These are phyloP conservation scores for Diaphora mendica DNA, from an alignment of 2,888 invertebrate genomes.

Conservation along the genomic window DNA sequence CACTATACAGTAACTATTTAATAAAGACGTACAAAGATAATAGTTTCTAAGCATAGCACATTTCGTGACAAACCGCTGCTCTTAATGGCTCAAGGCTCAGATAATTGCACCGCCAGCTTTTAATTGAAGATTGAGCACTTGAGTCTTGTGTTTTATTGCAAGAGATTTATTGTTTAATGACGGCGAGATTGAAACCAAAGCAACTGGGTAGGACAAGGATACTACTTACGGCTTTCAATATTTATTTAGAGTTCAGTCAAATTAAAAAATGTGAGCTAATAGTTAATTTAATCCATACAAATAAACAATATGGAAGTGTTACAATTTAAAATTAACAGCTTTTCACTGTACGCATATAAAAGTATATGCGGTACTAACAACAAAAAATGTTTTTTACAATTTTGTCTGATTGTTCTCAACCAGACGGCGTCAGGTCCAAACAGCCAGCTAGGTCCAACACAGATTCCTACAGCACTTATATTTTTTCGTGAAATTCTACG, in stretches of 20 bases:
- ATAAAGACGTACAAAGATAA: not conserved
- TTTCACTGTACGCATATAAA: no score
- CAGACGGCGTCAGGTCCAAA: no score
- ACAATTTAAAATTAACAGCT: no score
- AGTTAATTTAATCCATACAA: no score
- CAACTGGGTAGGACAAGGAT: not conserved
- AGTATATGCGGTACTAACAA: no score
- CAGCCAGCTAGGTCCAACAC: no score
- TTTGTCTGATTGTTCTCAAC: no score
- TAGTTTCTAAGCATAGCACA: conserved; percentile 4
- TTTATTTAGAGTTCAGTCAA: not conserved
- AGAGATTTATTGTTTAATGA: not conserved
- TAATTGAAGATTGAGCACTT: conserved; percentile 27
- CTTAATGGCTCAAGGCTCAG: conserved; percentile 3
- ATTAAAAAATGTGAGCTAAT: not conserved
- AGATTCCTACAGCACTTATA: no score
- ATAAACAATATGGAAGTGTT: no score
- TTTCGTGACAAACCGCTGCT: not conserved
- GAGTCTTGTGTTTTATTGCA: not conserved
- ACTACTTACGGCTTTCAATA: not conserved
- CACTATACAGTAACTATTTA: not conserved
- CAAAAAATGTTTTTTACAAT: no score
- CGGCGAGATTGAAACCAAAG: not conserved
- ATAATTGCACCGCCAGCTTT: conserved; percentile 18
- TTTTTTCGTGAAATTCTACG: no score